Base-by-base conservation (phyloP, 2,888 invertebrate species). In the Exocentrus adspersus region DNA sequence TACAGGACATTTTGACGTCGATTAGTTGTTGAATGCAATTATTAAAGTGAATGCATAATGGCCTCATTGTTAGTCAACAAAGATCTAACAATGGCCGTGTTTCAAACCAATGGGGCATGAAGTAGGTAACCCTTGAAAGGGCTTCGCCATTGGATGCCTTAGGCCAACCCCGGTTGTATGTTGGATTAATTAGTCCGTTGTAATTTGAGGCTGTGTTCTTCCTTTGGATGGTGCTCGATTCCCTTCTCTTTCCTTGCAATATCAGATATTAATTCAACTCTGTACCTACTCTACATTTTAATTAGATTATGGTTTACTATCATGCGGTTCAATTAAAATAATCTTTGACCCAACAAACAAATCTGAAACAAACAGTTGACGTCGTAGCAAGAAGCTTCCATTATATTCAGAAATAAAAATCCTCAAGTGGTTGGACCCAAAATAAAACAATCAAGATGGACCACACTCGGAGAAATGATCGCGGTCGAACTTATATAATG, bases 1-100 rank as follows among this genome's bases (percentile, higher is more conserved):
- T 54, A 54, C 71, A 73, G 68, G 63, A 69, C 72, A 68, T 72
- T 74, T 72, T 70, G 74, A 73, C 72, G 78, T 73, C 78, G 79
- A 79, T 79, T 79, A 80, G 80, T 77, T 77, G 78, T 77, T 79
- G 78, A 78, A 78, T 78, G 77, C 74, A 77, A 77, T 78, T 78
- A 78, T 72, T 68, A 72, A 56, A 60, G 60, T 77, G 78, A 78
- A 79, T 77, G 77, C 77, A 76, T 78, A 78, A 77, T 77, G 73
- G 76, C 60, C 71, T 73, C 73, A 74, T 78, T 77, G 78, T 75
- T 72, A 71, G 71, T 75, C 72, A 75, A 79, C 78, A 80, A 79
- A 74, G 76, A 71, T 67, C 74, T 69, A 77, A 80, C 79, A 79
- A 80, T 80, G 78, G 77, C 78, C 75, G 77, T 77, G 75, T 77